Evolutionary conservation across 2,797 vertebrate species (phyloP), one percentile per base, ranked within the genome.

Genomic region (Myripristis murdjan): DNA sequence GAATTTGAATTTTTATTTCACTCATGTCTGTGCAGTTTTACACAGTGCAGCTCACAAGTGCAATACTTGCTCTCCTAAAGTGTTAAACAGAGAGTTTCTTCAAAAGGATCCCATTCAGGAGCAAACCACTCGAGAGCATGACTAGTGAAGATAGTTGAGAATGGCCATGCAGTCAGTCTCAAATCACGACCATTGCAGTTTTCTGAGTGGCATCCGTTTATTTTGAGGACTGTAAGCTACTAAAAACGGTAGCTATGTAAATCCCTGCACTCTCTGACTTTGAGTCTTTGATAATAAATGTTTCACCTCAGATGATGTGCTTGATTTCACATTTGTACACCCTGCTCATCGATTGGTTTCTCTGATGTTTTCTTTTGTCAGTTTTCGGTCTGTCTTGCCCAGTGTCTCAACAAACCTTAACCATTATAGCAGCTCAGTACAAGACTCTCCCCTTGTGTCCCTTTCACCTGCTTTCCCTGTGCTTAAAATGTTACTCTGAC

Each of bases 311-410:
- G 4, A 41, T 41, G 15, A 41, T 4, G 11, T 41, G 3, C 18
- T 70, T 15, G 43, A 64, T 55, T 68, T 20, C 23, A 54, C 24
- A 39, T 33, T 10, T 57, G 11, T 33, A 37, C 35, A 20, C 67
- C 23, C 14, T 46, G 55, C 15, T 46, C 7, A 10, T 43, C 51
- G 15, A 23, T 39, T 37, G 11, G 12, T 31, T 67, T 71, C 18
- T 46, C 52, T 63, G 20, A 26, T 41, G 20, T 75, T 14, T 59
- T 55, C 20, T 24, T 18, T 11, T 11, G 12, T 61, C 22, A 26
- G 28, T 64, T 43, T 60, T 31, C 7, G 28, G 28, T 31, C 28
- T 2, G 28, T 31, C 28, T 3, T 7, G 28, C 5, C 28, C 28
- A 31, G 28, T 31, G 28, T 31, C 7, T n/a, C n/a, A n/a, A n/a